Conservation (phyloP, 2,113 vertebrate species). For the Barbus barbus region DNA sequence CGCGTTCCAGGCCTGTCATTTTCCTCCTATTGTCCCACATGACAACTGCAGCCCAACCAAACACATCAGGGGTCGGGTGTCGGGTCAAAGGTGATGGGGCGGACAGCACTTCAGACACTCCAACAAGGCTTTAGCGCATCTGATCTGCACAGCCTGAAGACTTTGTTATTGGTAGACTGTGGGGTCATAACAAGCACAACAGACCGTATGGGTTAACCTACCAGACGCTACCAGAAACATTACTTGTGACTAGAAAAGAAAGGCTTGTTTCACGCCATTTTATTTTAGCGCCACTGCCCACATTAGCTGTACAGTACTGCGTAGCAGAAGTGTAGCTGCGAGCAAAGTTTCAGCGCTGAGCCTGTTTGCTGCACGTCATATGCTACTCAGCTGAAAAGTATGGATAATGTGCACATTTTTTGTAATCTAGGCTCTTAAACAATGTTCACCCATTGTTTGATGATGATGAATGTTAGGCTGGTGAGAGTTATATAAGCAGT, state of each 20-base stretch:
- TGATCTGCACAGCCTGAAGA: slow-evolving; percentile 23
- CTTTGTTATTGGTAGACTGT: slow-evolving; percentile 2
- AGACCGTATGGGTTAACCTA: neutral
- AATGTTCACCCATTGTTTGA: neutral
- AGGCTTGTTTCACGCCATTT: slow-evolving; percentile 8
- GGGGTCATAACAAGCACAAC: slow-evolving; percentile 13
- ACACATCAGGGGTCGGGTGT: slow-evolving; percentile 67
- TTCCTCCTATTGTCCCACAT: slow-evolving; percentile 60
- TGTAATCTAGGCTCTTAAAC: neutral
- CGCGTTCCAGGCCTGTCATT: slow-evolving; percentile 52
- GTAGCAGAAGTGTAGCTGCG: neutral
- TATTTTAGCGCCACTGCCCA: neutral
- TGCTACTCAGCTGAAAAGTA: neutral
- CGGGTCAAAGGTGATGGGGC: slow-evolving; percentile 50
- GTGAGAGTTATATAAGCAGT: neutral
- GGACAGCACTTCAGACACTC: slow-evolving; percentile 53
- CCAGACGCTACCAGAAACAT: neutral
- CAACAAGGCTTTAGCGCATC: slow-evolving; percentile 55
- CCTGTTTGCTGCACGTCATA: neutral
- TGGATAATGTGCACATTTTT: neutral
- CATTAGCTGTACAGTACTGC: neutral
- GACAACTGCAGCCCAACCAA: slow-evolving; percentile 64
- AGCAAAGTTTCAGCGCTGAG: neutral
- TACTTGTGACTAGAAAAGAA: neutral
- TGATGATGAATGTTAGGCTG: neutral